A percentile compares a stretch with the other conserved stretches of the same genome.
Evolutionary conservation across 2,888 invertebrate species (phyloP).

Genomic region (Metacarcinus magister): DNA sequence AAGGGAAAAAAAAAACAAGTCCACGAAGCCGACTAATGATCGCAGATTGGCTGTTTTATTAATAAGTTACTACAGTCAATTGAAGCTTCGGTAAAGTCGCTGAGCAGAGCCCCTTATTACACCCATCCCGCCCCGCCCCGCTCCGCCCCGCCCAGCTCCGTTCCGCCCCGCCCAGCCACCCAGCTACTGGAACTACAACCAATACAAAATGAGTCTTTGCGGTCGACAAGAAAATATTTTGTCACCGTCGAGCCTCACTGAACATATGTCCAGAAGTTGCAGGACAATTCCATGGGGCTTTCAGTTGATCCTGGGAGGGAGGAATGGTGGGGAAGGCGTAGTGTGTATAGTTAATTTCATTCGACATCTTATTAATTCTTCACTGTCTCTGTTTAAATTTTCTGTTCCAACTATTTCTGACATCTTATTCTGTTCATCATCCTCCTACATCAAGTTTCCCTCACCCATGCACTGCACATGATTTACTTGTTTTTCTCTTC

Average conservation of each 20-base stretch:
- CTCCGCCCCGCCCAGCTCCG: not conserved
- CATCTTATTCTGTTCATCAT: not conserved
- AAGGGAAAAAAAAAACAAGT: constrained; percentile 42
- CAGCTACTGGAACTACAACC: not conserved
- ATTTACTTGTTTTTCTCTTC: not conserved
- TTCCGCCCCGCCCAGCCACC: not conserved
- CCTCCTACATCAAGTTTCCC: not conserved
- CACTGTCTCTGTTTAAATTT: not conserved
- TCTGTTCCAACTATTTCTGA: not conserved
- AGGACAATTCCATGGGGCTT: not conserved
- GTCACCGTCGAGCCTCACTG: not conserved
- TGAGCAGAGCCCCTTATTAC: constrained; percentile 43
- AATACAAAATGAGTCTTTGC: constrained; percentile 4
- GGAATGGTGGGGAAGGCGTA: not conserved
- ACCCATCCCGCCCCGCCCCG: not conserved
- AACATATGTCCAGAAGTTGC: not conserved
- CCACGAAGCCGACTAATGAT: constrained; percentile 49
- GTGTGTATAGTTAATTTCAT: not conserved
- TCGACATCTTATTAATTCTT: not conserved
- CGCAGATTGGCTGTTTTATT: constrained; percentile 62
- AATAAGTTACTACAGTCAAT: constrained; percentile 59
- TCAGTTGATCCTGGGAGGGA: not conserved
- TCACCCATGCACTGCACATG: not conserved
- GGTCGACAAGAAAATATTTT: not conserved
- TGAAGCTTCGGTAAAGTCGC: constrained; percentile 42